These are phyloP conservation scores for Tortricodes alternella DNA, from an alignment of 2,888 invertebrate species.

Conservation along the genomic window DNA sequence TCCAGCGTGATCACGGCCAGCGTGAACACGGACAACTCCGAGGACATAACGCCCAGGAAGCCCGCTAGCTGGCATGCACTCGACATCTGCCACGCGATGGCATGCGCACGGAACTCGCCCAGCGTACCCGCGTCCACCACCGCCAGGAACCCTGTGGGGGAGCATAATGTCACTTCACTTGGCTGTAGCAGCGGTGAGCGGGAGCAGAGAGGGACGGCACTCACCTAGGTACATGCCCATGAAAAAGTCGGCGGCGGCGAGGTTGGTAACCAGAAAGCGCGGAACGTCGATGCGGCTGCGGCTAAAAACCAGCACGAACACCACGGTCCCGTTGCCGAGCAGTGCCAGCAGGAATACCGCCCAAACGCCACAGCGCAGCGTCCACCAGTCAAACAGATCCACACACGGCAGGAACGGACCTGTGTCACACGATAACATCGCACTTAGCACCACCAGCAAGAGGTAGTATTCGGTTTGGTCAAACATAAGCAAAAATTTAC, in stretches of 20 bases:
- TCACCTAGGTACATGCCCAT: conserved; percentile 96
- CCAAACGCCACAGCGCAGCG: conserved; percentile 98
- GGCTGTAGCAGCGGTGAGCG: too few species aligned
- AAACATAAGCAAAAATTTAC: too few species aligned
- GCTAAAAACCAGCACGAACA: conserved; percentile 95
- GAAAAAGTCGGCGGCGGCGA: conserved; percentile 98
- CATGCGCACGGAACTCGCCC: conserved; percentile 97
- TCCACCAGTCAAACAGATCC: conserved; percentile 99
- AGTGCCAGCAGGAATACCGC: conserved; percentile 97
- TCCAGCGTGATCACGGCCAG: conserved; percentile 98
- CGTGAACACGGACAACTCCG: conserved; percentile 97
- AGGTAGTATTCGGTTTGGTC: too few species aligned
- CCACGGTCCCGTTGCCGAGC: conserved; percentile 97
- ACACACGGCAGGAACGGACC: conserved; percentile 97
- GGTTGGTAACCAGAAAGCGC: conserved; percentile 96
- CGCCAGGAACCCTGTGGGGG: conserved; percentile 91
- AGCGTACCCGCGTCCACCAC: conserved; percentile 97
- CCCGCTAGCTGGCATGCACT: conserved; percentile 96
- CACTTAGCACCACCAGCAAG: neutral
- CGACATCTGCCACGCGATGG: conserved; percentile 98
- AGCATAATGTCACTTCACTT: too few species aligned
- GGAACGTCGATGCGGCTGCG: conserved; percentile 98
- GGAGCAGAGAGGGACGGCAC: conserved; percentile 16
- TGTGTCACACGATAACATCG: conserved; percentile 58
- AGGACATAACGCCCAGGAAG: conserved; percentile 96